A percentile compares a stretch with the other conserved stretches of the same genome.
Conservation (phyloP, 2,888 invertebrate genomes). For the Maniola hyperantus region DNA sequence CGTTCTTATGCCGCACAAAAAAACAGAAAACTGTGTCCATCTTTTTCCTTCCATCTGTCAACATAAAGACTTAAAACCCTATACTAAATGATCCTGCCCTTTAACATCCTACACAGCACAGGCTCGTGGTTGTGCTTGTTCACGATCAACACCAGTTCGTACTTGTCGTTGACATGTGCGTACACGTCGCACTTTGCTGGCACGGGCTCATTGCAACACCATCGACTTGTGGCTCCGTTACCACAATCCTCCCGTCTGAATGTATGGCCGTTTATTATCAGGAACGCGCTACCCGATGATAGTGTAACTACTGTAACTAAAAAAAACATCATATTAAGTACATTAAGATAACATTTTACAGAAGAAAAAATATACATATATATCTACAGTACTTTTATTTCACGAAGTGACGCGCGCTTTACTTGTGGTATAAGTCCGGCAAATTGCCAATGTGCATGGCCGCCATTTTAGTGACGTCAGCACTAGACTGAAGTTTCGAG, state of each 20-base stretch:
- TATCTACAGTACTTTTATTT: background rate
- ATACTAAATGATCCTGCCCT: conserved; percentile 59
- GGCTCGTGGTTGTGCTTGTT: conserved; percentile 66
- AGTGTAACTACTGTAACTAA: conserved; percentile 66
- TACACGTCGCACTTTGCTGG: conserved; percentile 61
- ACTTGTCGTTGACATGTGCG: conserved; percentile 63
- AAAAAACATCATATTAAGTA: conserved; percentile 34
- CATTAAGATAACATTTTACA: background rate
- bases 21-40: background rate
- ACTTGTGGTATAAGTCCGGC: too few relatives aligned
- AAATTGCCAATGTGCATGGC: too few relatives aligned
- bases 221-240: conserved; percentile 54
- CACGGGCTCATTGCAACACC: conserved; percentile 63
- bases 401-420: too few relatives aligned
- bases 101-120: conserved; percentile 59
- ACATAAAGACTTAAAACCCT: background rate
- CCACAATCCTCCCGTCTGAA: conserved; percentile 57
- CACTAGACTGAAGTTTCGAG: too few relatives aligned
- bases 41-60: background rate
- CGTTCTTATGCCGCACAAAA: background rate
- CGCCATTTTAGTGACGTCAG: too few relatives aligned
- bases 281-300: conserved; percentile 61
- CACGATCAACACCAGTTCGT: conserved; percentile 57
- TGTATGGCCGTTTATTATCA: conserved; percentile 68
- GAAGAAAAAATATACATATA: background rate